Conservation (phyloP, 2,888 invertebrate species). For the Drosophila falleni region DNA sequence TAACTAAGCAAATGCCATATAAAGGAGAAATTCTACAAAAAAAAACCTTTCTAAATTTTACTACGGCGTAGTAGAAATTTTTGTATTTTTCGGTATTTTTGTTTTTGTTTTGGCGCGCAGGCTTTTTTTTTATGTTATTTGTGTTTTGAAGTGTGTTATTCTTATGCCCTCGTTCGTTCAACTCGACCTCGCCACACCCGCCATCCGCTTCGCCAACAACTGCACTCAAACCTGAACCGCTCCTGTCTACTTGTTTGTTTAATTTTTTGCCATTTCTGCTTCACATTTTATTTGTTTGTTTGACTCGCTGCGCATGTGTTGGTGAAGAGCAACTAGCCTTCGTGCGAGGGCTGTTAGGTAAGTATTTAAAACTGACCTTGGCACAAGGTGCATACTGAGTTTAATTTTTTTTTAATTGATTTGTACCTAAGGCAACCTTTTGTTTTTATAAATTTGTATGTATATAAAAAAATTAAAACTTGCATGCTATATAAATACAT, state of each 20-base stretch:
- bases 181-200: conserved; percentile 47
- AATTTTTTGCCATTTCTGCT: conserved; percentile 84
- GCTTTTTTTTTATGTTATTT: conserved; percentile 35
- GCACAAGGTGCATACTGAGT: background rate
- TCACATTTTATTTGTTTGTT: conserved; percentile 85
- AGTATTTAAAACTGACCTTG: conserved; percentile 4
- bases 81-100: conserved; percentile 24
- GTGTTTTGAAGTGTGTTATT: conserved; percentile 30
- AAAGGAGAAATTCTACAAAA: conserved; percentile 54
- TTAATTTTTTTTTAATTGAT: background rate
- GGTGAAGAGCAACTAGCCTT: conserved; percentile 65
- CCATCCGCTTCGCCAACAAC: conserved; percentile 36
- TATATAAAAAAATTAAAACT: no score
- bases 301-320: conserved; percentile 78
- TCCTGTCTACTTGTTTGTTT: conserved; percentile 84
- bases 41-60: conserved; percentile 66
- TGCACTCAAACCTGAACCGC: conserved; percentile 71
- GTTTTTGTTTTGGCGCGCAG: conserved; percentile 61
- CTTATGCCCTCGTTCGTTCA: conserved; percentile 68
- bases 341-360: conserved; percentile 45
- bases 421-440: background rate
- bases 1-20: conserved; percentile 62
- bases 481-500: no score
- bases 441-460: no score
- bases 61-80: conserved; percentile 78